Evolutionary conservation across 2,113 vertebrate species (phyloP), one percentile per base, ranked within the genome.

Genomic region (Eurystomus gularis): DNA sequence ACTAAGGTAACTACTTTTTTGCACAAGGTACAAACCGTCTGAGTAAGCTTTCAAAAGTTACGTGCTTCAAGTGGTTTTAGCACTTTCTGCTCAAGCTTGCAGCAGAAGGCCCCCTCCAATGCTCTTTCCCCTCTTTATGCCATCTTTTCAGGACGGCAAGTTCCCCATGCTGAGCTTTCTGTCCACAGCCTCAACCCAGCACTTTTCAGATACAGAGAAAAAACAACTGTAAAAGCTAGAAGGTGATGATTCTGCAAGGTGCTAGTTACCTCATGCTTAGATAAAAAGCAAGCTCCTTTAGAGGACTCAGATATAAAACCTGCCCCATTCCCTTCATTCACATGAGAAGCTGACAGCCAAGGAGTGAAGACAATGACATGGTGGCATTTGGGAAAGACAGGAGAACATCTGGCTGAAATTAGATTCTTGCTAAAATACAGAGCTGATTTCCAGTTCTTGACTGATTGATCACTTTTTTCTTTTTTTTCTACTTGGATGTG

Each of bases 381-480:
- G 29, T 20, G 24, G 24, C 78, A 83, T 52, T 69, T 68, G 57
- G 52, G 39, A 68, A 78, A 87, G 48, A 76, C 12, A 44, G 26
- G 46, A 75, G 10, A 85, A 9, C 57, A 69, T 58, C 61, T 93
- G 90, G 40, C 26, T 92, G 57, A n/a, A n/a, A 42, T 92, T 76
- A 92, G 39, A 65, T 72, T 76, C 58, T 79, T 88, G 48, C 21
- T 92, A 66, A 94, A 93, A 72, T n/a, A n/a, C 0, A 57, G 61
- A 94, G 24, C 25, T 52, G 29, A 82, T 83, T 91, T 83, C 58
- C 68, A 86, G 40, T 49, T 90, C 71, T 65, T 69, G 39, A 79
- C 33, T 75, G 61, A 82, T 58, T 28, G 49, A 90, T 80, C 15
- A 10, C 35, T 70, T 54, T 17, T 35, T 2, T 70, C 49, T 17